Evolutionary conservation across 2,888 invertebrate genomes (phyloP), one percentile per base, ranked within the genome.

Genomic region (Clusia tigrina): DNA sequence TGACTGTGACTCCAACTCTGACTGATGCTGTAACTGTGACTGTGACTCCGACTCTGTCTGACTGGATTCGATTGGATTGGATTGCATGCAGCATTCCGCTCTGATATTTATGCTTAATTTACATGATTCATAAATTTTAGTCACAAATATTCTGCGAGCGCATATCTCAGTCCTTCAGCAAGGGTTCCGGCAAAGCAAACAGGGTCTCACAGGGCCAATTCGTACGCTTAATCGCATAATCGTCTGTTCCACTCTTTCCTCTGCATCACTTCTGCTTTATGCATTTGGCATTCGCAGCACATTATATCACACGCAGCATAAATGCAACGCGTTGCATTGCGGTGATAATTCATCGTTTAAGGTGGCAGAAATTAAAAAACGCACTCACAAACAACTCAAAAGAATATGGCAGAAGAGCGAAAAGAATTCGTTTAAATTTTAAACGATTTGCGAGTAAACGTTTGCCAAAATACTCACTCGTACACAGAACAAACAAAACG

Each of bases 71-170:
- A 32, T 6, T 32, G 32, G 32, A 32, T 9, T 32, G 32, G 32
- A 6, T 12, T 32, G 15, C 9, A 10, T 53, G 53, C 53, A 22
- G 24, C 53, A 24, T 20, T 10, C 2, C 23, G 53, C 24, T 22
- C 2, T 22, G 15, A 23, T 22, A 24, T 22, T 15, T 24, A 24
- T 53, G 53, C 22, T 12, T 12, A 12, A 12, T 32, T 22, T 17
- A 15, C 53, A 22, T 53, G 53, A 53, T 24, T 53, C 53, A 53
- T 23, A 12, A 23, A 24, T 24, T 3, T 53, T 53, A 12, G 53
- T 24, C 2, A 12, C n/a, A 24, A 53, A 53, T 2, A 23, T 24
- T 2, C 32, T 6, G 32, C 32, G 32, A 6, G 32, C 32, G 12
- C n/a, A n/a, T n/a, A n/a, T n/a, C n/a, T n/a, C n/a, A n/a, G n/a